phyloP scores from a whole-genome alignment of 2,797 vertebrate species.

The Hypotaenidia philippensis region DNA sequence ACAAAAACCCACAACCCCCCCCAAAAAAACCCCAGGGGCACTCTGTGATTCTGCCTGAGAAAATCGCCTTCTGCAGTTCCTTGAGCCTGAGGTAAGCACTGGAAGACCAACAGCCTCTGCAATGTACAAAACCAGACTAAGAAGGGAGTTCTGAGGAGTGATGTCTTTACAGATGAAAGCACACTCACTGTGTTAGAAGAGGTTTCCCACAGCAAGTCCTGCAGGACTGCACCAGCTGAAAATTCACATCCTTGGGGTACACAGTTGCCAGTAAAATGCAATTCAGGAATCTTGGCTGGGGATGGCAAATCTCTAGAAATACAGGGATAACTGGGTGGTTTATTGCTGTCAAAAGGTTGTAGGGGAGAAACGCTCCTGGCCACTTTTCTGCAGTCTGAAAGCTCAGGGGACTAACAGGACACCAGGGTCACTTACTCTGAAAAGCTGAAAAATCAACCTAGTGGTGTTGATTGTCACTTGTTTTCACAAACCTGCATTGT shows the following conservation, averaged over 20 bases:
- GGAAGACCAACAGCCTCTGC: not conserved
- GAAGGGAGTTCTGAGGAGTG: not conserved
- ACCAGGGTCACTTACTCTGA: not conserved
- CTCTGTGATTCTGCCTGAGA: not conserved
- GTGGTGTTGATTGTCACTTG: not conserved
- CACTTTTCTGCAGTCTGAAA: not conserved
- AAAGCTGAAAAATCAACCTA: not conserved
- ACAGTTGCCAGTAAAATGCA: not conserved
- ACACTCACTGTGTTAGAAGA: not conserved
- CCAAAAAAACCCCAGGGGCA: not conserved
- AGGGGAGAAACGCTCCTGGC: not conserved
- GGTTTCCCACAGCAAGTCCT: not conserved
- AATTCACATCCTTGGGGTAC: not conserved
- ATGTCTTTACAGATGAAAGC: not conserved
- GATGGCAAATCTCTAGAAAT: not conserved
- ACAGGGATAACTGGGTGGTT: not conserved
- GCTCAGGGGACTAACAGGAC: not conserved
- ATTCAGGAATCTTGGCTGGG: not conserved
- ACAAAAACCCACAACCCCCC: not conserved
- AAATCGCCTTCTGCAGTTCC: not conserved
- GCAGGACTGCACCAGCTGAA: not conserved
- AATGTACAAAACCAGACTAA: not conserved
- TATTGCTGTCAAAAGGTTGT: not conserved
- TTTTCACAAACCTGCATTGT: not conserved
- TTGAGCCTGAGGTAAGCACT: not conserved